Percentiles rank a stretch among this genome's conserved stretches.
These are phyloP conservation scores for Lates calcarifer DNA, from an alignment of 2,113 vertebrate species.

Conservation along the genomic window DNA sequence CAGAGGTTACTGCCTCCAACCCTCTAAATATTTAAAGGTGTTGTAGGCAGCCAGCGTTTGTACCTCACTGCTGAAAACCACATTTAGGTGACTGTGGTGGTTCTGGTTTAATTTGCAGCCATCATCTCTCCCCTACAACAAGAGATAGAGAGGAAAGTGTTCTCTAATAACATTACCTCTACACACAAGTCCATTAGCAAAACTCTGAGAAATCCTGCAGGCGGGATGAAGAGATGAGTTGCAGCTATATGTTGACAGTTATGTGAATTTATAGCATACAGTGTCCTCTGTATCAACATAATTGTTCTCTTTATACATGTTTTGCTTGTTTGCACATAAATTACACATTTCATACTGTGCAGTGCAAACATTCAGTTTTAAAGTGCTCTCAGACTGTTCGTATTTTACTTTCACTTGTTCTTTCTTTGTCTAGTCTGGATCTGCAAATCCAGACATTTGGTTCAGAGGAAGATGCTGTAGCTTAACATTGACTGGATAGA, in stretches of 20 bases:
- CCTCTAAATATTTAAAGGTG: constrained; percentile 44
- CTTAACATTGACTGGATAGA: background rate
- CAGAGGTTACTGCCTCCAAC: background rate
- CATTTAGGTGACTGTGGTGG: constrained; percentile 31
- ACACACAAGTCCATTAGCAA: constrained; percentile 33
- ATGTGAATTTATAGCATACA: background rate
- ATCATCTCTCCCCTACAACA: constrained; percentile 14
- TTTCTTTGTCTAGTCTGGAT: background rate
- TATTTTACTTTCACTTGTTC: background rate
- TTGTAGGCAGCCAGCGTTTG: too few species aligned
- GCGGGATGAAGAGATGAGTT: constrained; percentile 6
- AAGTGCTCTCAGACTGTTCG: background rate
- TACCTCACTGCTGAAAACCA: constrained; percentile 21
- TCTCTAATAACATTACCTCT: constrained; percentile 27
- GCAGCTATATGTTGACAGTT: background rate
- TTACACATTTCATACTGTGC: background rate
- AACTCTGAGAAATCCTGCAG: constrained; percentile 26
- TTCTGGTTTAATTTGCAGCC: constrained; percentile 19
- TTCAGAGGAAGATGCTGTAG: background rate
- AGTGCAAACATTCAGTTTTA: background rate
- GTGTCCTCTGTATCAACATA: background rate
- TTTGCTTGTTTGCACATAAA: background rate
- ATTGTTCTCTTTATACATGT: background rate
- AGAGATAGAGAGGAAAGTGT: constrained; percentile 27
- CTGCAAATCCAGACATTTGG: background rate